Base-by-base conservation (phyloP, 2,113 vertebrate genomes). In the Myanophis thanlyinensis region DNA sequence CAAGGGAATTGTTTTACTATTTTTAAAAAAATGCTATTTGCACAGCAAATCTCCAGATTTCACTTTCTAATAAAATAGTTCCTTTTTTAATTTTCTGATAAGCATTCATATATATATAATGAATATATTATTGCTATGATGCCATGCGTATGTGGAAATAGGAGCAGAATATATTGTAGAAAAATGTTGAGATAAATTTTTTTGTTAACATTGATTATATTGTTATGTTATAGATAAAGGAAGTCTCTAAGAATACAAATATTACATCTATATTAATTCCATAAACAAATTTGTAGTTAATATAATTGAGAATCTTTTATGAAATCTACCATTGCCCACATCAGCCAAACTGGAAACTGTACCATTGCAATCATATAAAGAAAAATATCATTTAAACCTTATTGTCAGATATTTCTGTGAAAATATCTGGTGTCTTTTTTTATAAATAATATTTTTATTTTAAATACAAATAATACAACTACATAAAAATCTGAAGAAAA, bases 1-100 rank as follows among this genome's bases (percentile, higher is more conserved):
- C 90, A 95, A 89, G 92, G 89, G 84, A 93, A 86, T 94, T 35
- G 5, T 89, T 95, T 91, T 93, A 88, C 94, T 92, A 94, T 95
- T 93, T 2, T 93, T 54, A 44, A 80, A 44, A 73, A 80, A 80
- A 40, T 40, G 35, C 7, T 80, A 22, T 44, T 80, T 80, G 6
- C 67, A 80, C 2, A 80, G 67, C 67, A 80, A 80, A 22, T 80
- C 73, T 80, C 15, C 35, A 40, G 18, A 40, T 80, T 80, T 80
- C 7, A 40, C 35, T 40, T 40, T 80, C 73, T 40, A 80, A 80
- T 80, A 40, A 80, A 80, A 80, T 9, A 80, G 35, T 35, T 20
- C n/a, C 15, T 35, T 73, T 73, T 73, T 73, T 1, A 73, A 73
- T 73, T 35, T 40, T 73, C 35, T 67, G 30, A 67, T 73, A 20